Conservation (phyloP, 2,797 vertebrate species). For the Myioborus miniatus region DNA sequence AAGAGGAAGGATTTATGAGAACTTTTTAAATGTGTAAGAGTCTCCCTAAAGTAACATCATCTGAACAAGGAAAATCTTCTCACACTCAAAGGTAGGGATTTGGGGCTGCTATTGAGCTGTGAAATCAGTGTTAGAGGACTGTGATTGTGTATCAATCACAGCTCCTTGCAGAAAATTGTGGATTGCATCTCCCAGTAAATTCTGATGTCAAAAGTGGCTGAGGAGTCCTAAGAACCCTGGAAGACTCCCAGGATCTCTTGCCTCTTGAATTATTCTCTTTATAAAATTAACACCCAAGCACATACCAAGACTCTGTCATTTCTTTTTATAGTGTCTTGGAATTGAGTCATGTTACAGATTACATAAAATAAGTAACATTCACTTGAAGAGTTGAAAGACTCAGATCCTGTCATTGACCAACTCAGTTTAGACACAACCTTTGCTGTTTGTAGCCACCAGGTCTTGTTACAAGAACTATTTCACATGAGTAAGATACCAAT, state of each 20-base stretch:
- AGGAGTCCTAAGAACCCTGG: neutral
- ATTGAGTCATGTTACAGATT: neutral
- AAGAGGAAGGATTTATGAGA: conserved; percentile 15
- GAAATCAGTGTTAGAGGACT: neutral
- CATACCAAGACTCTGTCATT: neutral
- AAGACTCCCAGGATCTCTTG: neutral
- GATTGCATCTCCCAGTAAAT: neutral
- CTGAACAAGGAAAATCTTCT: neutral
- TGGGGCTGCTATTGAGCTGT: neutral
- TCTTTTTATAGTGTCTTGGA: neutral
- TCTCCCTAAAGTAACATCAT: neutral
- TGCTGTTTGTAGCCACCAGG: neutral
- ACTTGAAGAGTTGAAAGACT: neutral
- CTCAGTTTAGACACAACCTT: neutral
- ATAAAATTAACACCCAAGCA: neutral
- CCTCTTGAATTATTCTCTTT: neutral
- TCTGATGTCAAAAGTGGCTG: neutral
- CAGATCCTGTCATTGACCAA: neutral
- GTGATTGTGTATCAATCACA: neutral
- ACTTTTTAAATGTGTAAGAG: neutral
- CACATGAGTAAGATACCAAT: neutral
- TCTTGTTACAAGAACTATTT: neutral
- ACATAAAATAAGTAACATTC: neutral
- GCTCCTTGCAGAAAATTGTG: neutral
- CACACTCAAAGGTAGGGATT: neutral